Evolutionary conservation across 1,140 invertebrate species (phyloP), one percentile per base, ranked within the genome.

Genomic region (Tetramorium simillimum): DNA sequence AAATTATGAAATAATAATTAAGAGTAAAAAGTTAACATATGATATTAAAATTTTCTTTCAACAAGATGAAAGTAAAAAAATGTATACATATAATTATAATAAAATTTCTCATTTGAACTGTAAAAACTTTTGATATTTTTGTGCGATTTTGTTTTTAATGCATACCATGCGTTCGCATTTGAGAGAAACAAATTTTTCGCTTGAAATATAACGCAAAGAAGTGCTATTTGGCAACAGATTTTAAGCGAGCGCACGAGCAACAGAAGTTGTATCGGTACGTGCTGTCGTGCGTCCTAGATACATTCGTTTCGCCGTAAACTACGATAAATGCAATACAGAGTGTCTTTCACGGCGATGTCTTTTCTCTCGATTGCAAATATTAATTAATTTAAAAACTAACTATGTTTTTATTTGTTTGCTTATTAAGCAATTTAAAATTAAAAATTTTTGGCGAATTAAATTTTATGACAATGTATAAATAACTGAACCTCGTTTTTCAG

Each of bases 211-310:
- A 28, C 2, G 4, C n/a, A 4, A 84, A 60, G 28, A 84, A 24
- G 16, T 58, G 10, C 21, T 53, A 28, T 70, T 81, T 69, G 21
- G 28, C 24, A 40, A 21, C 62, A 73, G 56, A 82, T 82, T 82
- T 65, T 82, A 60, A 82, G 10, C 14, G 65, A 72, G 5, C 2
- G 60, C 40, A 84, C 69, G 56, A 62, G 53, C 40, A 46, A 49
- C 33, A 28, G 67, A 73, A 84, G 69, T 75, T 62, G 40, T 73
- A 60, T 82, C 80, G 12, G 69, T 82, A 84, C 80, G 80, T 84
- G 80, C 69, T 24, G 69, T 46, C 69, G 80, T 18, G 69, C 16
- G 80, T 84, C 53, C 80, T 62, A 84, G 72, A 84, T 84, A 84
- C 80, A 84, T 63, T 75, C 21, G 53, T 46, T 73, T 84, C 28